Evolutionary conservation across 2,113 vertebrate species (phyloP), one percentile per base, ranked within the genome.

Genomic region (Osmerus mordax): DNA sequence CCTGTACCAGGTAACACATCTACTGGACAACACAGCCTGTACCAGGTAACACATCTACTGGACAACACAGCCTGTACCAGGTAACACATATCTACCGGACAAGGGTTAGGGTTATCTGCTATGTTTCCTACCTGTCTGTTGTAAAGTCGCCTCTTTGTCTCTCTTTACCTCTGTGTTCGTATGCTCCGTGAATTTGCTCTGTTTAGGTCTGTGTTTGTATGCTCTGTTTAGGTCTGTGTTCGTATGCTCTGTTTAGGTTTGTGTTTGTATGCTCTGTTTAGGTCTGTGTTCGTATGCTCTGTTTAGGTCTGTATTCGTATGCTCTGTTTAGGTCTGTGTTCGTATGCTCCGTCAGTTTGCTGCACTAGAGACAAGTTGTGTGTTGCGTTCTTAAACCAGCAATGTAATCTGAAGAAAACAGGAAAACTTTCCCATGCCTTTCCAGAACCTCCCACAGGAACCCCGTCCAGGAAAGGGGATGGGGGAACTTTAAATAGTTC

Each of bases 401-500:
- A 23, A 53, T 82, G 82, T 79, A 63, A 78, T 84, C 73, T 83
- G 83, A 85, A 86, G 82, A 88, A 88, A 71, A 71, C 18, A 81
- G 77, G 85, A 72, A 75, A 90, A 90, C 85, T 91, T 93, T 93
- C 89, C 88, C 91, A 93, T 80, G 88, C 65, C 78, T 75, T 73
- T 70, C 66, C 29, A 60, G 82, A 74, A 73, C 87, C 87, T 90
- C 91, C 91, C 89, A 89, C 91, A 88, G 91, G 90, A 90, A 89
- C 86, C 72, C 3, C 3, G 73, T 86, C 73, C 91, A 91, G 92
- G 90, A 92, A 90, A 90, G 86, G 88, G 89, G 84, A 89, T 77
- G 90, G 86, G 84, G 84, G 68, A 73, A 81, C 74, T 81, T 67
- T 78, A 52, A 78, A 86, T 36, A 36, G 32, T 4, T 36, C 1